Base-by-base conservation (phyloP, 2,113 vertebrate genomes). In the Catagonus wagneri region DNA sequence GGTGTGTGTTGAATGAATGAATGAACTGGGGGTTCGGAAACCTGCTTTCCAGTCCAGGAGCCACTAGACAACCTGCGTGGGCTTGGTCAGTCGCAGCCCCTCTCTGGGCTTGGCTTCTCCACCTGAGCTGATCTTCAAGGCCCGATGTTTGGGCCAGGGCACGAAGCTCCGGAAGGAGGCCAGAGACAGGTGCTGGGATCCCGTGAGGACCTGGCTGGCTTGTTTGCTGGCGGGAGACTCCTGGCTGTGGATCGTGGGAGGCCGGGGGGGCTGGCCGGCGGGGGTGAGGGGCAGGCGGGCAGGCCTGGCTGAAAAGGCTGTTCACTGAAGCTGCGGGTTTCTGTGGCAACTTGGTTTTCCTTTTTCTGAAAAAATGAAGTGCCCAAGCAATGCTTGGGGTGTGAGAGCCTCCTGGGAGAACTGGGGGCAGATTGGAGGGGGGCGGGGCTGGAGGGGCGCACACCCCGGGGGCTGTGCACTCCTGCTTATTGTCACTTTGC, bases 391-490 rank as follows among this genome's bases (percentile, higher is more conserved):
- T 13, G 20, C 11, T 20, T 91, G 58, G 23, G 29, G 4, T 23
- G 2, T 44, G 13, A 20, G 63, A 65, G 34, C 50, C 23, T 34
- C 95, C 0, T 1, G 58, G 79, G 72, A 50, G 8, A 25, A 25
- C 13, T 0, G 0, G 50, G 39, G 14, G 3, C 29, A 0, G 0
- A 3, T 14, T 4, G 34, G 3, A 58, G 2, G 1, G 54, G 0
- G 68, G 44, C 20, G 0, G 68, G n/a, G 20, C 44, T 8, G 44
- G 44, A n/a, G 44, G 44, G 44, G n/a, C n/a, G n/a, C n/a, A n/a
- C 27, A 16, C 15, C 66, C 22, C 4, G 39, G 54, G 36, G 12
- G 16, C 65, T 29, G 29, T 19, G 19, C 0, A 0, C 15, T 27
- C 14, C 29, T 4, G 29, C 93, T 93, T 50, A 66, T 9, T 3